Conservation (phyloP, 37 sponge, comb jelly and placozoan genomes). For the Spongilla lacustris region DNA sequence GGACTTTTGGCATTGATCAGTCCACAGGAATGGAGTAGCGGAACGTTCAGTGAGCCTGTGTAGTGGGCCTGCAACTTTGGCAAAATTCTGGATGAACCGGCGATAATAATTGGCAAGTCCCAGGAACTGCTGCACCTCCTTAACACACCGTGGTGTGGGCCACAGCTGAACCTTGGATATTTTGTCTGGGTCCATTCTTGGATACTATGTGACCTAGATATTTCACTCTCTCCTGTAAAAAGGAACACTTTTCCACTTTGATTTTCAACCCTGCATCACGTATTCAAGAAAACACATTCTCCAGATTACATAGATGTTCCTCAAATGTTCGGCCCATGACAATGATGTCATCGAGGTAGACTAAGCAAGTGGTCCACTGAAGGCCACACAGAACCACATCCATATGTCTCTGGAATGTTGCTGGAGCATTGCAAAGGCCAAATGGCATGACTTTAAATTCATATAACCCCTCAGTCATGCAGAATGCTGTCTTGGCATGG, state of each 20-base stretch:
- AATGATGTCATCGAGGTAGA: constrained; percentile 34
- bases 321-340: constrained; percentile 19
- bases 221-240: constrained; percentile 3
- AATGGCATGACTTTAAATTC: constrained; percentile 29
- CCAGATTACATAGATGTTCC: constrained; percentile 3
- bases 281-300: constrained; percentile 1
- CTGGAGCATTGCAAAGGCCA: constrained; percentile 36
- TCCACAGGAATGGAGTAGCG: constrained; percentile 16
- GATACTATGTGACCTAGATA: constrained; percentile 33
- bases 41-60: constrained; percentile 11
- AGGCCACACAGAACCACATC: constrained; percentile 18
- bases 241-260: constrained; percentile 12
- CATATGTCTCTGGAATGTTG: constrained; percentile 3
- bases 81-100: constrained; percentile 44
- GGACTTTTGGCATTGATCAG: neutral
- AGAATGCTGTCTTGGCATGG: constrained; percentile 9
- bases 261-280: neutral
- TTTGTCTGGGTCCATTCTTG: constrained; percentile 20
- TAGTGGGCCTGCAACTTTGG: constrained; percentile 17
- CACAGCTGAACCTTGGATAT: constrained; percentile 10
- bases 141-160: constrained; percentile 36
- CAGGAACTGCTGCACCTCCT: constrained; percentile 23
- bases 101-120: constrained; percentile 34
- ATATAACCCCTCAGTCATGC: constrained; percentile 34
- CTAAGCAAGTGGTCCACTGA: constrained; percentile 21